phyloP scores from a whole-genome alignment of 2,113 vertebrate species.

The Oceanodroma tethys region DNA sequence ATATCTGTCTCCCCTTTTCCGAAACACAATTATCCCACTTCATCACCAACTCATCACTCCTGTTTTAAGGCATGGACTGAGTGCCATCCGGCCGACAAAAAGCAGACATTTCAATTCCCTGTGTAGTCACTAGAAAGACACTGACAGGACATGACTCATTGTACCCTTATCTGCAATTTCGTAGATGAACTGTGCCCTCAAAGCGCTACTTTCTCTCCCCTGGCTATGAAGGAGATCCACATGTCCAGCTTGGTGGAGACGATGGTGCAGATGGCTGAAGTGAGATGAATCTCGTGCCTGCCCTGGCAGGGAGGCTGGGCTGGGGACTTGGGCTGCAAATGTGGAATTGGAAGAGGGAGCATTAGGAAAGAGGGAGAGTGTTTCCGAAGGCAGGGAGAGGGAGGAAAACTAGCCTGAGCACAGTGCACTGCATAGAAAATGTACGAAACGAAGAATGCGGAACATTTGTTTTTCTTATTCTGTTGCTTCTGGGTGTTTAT shows the following conservation, averaged over 20 bases:
- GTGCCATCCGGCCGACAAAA: background rate
- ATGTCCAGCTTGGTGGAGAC: background rate
- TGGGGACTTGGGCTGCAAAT: background rate
- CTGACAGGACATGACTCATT: background rate
- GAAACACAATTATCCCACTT: background rate
- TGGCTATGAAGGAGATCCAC: background rate
- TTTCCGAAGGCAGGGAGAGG: background rate
- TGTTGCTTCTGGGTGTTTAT: background rate
- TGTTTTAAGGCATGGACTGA: background rate
- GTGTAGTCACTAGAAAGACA: background rate
- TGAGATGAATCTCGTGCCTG: background rate
- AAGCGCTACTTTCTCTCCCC: background rate
- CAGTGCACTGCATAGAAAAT: fast-evolving
- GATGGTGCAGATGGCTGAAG: background rate
- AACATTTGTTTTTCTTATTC: background rate
- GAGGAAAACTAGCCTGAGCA: background rate
- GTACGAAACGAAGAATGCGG: background rate
- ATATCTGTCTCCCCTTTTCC: background rate
- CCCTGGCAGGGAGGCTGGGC: background rate
- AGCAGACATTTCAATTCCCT: background rate
- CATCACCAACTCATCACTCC: background rate
- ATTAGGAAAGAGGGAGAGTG: background rate
- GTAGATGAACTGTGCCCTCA: background rate
- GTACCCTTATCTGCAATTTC: background rate
- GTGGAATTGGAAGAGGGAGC: background rate